Conservation (phyloP, 1,140 invertebrate species). For the Procambarus clarkii region DNA sequence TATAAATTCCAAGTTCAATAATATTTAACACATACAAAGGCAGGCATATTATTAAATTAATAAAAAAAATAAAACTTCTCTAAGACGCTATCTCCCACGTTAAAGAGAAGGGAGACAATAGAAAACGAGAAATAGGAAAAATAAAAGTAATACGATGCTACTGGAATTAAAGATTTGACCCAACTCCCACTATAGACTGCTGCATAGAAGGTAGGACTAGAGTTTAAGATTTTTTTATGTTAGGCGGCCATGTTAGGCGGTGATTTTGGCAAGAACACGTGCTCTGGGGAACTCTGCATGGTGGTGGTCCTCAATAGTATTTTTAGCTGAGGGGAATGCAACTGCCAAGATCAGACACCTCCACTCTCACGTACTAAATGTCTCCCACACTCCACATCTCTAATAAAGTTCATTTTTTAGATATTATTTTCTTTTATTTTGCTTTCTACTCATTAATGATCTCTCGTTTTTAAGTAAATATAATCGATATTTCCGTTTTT, state of each 20-base stretch:
- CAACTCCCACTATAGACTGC: background rate
- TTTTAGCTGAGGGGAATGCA: background rate
- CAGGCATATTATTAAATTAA: background rate
- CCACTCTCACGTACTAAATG: background rate
- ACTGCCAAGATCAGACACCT: background rate
- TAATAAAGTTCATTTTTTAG: no score
- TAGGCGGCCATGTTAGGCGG: no score
- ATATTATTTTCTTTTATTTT: background rate
- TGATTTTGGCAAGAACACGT: background rate
- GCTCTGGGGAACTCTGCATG: background rate
- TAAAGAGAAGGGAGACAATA: background rate
- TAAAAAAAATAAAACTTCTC: background rate
- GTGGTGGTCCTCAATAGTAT: background rate
- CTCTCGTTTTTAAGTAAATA: no score
- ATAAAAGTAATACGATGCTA: background rate
- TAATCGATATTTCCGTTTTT: no score
- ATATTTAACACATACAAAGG: background rate
- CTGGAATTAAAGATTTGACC: background rate
- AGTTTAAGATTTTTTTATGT: background rate
- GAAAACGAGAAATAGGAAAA: background rate
- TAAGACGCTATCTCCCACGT: background rate
- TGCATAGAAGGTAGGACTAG: background rate
- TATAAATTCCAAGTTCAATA: background rate
- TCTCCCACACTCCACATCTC: no score
- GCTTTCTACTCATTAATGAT: no score